A percentile compares a stretch with the other conserved stretches of the same genome.
These are phyloP conservation scores for Polyodon spathula DNA, from an alignment of 2,113 vertebrate genomes.

Conservation along the genomic window DNA sequence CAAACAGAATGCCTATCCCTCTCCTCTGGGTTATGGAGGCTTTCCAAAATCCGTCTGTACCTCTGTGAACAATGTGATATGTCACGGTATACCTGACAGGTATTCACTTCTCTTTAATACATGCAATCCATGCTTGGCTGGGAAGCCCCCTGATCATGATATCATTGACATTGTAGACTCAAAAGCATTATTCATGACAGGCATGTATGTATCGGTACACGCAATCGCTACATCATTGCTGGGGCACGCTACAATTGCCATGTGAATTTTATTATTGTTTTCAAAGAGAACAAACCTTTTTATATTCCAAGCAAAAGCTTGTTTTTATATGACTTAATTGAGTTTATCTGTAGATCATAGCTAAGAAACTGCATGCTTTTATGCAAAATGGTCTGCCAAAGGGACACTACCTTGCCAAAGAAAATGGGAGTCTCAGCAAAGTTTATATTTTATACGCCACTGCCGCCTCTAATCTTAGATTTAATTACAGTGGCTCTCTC, in stretches of 20 bases:
- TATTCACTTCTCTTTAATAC: constrained; percentile 60
- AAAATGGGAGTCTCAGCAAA: constrained; percentile 13
- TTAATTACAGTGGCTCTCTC: constrained; percentile 41
- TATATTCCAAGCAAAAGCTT: not conserved
- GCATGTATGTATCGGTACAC: constrained; percentile 8
- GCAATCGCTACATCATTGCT: too few species aligned
- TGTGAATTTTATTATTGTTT: too few species aligned
- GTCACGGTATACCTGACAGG: constrained; percentile 87
- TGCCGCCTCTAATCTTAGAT: constrained; percentile 44
- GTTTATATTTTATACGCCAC: constrained; percentile 27
- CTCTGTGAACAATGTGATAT: constrained; percentile 83
- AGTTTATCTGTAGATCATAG: not conserved
- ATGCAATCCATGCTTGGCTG: constrained; percentile 25
- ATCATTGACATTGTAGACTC: constrained; percentile 43
- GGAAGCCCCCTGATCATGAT: constrained; percentile 39
- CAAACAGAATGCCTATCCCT: constrained; percentile 85
- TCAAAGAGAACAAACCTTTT: too few species aligned
- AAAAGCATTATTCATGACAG: constrained; percentile 28
- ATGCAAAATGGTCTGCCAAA: not conserved
- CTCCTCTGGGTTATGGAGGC: constrained; percentile 81
- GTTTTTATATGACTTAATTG: not conserved
- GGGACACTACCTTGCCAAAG: constrained; percentile 6
- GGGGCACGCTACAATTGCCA: too few species aligned
- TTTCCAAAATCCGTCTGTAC: constrained; percentile 91
- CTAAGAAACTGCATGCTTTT: not conserved